phyloP scores from a whole-genome alignment of 2,113 vertebrate species.

The Heptranchias perlo region DNA sequence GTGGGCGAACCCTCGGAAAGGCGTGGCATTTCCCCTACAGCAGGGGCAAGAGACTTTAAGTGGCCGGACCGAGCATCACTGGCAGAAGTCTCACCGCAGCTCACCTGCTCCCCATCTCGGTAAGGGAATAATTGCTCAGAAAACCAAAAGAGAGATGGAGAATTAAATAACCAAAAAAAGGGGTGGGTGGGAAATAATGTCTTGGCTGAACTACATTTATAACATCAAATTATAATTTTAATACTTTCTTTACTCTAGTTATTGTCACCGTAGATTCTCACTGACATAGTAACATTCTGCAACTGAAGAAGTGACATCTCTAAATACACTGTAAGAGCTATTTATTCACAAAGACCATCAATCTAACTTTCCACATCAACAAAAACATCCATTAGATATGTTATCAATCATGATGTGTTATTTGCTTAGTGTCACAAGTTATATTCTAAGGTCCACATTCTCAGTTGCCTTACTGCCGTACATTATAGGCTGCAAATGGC shows the following conservation, averaged over 20 bases:
- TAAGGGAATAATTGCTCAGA: neutral
- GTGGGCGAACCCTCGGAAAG: no score
- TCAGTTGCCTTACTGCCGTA: neutral
- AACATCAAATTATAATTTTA: neutral
- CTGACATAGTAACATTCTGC: neutral
- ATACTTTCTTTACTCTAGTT: neutral
- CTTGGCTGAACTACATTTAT: neutral
- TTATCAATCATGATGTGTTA: neutral
- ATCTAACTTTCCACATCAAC: constrained; percentile 27
- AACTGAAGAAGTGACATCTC: neutral
- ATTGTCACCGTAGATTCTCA: neutral
- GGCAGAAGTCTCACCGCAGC: neutral
- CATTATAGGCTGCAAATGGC: neutral
- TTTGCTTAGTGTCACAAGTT: neutral
- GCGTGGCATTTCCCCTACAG: neutral
- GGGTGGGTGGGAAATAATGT: neutral
- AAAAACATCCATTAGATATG: neutral
- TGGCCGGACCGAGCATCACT: neutral
- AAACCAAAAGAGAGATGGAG: neutral
- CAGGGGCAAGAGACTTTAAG: neutral
- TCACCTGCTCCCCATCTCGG: neutral
- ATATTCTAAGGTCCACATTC: neutral
- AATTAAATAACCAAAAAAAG: neutral
- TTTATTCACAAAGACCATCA: neutral
- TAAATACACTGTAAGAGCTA: neutral